A percentile compares a stretch with the other conserved stretches of the same genome.
phyloP scores from a whole-genome alignment of 2,797 vertebrate genomes.

The Spinus olivaceus region DNA sequence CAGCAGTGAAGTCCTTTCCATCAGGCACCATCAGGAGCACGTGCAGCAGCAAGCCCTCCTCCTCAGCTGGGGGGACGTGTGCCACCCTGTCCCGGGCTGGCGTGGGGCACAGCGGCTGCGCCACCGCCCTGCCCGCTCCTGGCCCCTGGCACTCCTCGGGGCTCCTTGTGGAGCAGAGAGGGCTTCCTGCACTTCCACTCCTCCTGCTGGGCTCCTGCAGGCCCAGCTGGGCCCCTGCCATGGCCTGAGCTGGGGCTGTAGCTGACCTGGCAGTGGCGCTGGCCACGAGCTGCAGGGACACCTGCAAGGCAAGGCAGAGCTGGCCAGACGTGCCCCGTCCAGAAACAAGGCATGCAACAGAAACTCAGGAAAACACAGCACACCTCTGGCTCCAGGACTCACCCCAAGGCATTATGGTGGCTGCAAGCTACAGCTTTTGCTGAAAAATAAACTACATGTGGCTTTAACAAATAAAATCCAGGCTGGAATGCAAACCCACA shows the following conservation, averaged over 20 bases:
- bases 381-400: background rate
- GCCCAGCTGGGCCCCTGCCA: slow-evolving; percentile 11
- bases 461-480: background rate
- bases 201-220: background rate
- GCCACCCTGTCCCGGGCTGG: background rate
- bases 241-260: background rate
- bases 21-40: slow-evolving; percentile 89
- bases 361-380: accelerated
- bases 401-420: accelerated
- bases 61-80: background rate
- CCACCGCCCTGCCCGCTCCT: background rate
- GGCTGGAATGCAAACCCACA: background rate
- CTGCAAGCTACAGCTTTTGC: background rate
- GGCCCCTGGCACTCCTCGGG: background rate
- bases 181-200: background rate
- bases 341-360: background rate
- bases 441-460: background rate
- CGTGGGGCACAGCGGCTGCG: background rate
- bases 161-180: background rate
- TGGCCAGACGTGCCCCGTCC: background rate
- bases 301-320: slow-evolving; percentile 69
- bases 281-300: slow-evolving; percentile 82
- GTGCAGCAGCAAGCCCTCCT: slow-evolving; percentile 80
- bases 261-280: slow-evolving; percentile 50
- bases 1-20: slow-evolving; percentile 82